Conservation (phyloP, 2,888 invertebrate genomes). For the Clepsis dumicolana region DNA sequence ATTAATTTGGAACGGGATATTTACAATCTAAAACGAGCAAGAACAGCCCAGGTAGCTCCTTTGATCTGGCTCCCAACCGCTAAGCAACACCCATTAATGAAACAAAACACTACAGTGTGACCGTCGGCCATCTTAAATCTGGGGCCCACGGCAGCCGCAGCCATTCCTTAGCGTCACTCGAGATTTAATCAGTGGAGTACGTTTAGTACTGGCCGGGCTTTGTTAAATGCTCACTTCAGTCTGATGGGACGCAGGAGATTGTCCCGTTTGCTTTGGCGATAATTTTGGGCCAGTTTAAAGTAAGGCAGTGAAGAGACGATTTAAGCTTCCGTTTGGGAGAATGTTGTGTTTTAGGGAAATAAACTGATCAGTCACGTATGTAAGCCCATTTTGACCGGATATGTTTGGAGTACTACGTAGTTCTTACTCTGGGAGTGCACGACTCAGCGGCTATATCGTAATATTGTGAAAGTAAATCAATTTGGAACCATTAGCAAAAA, state of each 20-base stretch:
- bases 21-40: too few species aligned
- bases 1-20: too few species aligned
- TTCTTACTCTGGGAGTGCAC: too few species aligned
- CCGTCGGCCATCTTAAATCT: slow-evolving; percentile 48
- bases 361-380: too few species aligned
- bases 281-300: slow-evolving; percentile 10
- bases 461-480: too few species aligned
- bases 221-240: slow-evolving; percentile 35
- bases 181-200: slow-evolving; percentile 67
- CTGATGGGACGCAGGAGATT: slow-evolving; percentile 27
- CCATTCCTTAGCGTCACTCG: slow-evolving; percentile 73
- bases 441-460: too few species aligned
- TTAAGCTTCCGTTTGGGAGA: background rate
- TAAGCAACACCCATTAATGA: background rate
- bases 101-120: slow-evolving; percentile 47
- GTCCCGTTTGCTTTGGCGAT: slow-evolving; percentile 10
- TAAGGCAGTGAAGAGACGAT: background rate
- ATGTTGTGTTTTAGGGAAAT: too few species aligned
- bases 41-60: too few species aligned
- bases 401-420: too few species aligned
- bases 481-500: too few species aligned
- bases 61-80: too few species aligned
- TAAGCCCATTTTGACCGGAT: too few species aligned
- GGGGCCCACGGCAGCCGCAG: slow-evolving; percentile 55
- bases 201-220: slow-evolving; percentile 36